These are phyloP conservation scores for Drosophila falleni DNA, from an alignment of 2,888 invertebrate genomes.

Conservation along the genomic window DNA sequence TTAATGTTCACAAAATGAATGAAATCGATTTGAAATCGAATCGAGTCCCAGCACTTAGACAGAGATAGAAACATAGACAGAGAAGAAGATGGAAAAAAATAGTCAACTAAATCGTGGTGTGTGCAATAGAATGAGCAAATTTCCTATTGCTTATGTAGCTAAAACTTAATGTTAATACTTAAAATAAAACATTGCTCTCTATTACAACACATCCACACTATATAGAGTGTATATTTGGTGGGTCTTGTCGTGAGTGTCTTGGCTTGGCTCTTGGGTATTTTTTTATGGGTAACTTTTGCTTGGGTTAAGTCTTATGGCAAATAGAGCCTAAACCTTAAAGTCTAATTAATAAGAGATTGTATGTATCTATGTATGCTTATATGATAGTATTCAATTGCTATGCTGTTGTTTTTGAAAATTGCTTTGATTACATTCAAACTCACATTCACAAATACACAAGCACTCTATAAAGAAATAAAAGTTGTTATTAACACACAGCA, in stretches of 20 bases:
- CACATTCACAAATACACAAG: not conserved
- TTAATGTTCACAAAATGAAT: too few species aligned
- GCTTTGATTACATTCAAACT: not conserved
- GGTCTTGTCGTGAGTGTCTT: not conserved
- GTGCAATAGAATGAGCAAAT: constrained; percentile 23
- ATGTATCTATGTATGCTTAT: constrained; percentile 12
- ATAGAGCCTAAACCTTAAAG: constrained; percentile 20
- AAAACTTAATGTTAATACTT: constrained; percentile 32
- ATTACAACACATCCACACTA: not conserved
- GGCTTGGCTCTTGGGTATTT: not conserved
- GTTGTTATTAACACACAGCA: not conserved
- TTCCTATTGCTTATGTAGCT: constrained; percentile 22
- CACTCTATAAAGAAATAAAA: not conserved
- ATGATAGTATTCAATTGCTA: constrained; percentile 1
- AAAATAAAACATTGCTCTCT: constrained; percentile 27
- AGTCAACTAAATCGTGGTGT: not conserved
- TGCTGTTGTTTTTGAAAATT: not conserved
- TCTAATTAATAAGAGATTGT: constrained; percentile 24
- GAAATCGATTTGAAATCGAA: too few species aligned
- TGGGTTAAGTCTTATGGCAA: constrained; percentile 36
- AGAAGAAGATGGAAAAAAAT: not conserved
- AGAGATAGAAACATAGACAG: not conserved
- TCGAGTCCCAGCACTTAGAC: too few species aligned
- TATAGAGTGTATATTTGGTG: not conserved
- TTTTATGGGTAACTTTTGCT: not conserved